Conservation (phyloP, 2,797 vertebrate genomes). For the Chlorospingus flavigularis region DNA sequence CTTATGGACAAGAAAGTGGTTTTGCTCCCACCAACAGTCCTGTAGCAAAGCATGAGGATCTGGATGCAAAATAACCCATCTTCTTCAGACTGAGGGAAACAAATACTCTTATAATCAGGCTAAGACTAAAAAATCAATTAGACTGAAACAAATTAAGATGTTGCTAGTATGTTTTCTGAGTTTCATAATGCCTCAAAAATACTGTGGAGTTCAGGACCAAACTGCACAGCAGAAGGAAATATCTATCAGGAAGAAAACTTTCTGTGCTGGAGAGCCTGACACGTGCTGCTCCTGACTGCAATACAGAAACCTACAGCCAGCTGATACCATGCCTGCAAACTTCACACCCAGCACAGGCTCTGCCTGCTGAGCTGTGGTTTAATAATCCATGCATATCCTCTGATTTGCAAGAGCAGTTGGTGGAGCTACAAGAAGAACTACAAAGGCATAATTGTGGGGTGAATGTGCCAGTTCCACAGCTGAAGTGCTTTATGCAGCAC, state of each 20-base stretch:
- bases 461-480: neutral
- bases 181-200: neutral
- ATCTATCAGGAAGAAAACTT: neutral
- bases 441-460: neutral
- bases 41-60: neutral
- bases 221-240: neutral
- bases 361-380: neutral
- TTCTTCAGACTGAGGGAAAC: neutral
- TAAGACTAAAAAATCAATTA: neutral
- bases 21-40: neutral
- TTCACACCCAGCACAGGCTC: neutral
- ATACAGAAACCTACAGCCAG: neutral
- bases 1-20: neutral
- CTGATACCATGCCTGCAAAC: neutral
- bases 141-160: neutral
- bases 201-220: neutral
- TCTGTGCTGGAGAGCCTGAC: neutral
- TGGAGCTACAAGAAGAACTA: neutral
- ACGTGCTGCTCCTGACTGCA: neutral
- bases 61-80: neutral
- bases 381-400: neutral
- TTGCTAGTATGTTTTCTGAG: neutral
- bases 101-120: neutral
- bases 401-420: neutral
- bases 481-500: constrained; percentile 11